Conservation (phyloP, 2,888 invertebrate species). For the Drosophila fungiperda region DNA sequence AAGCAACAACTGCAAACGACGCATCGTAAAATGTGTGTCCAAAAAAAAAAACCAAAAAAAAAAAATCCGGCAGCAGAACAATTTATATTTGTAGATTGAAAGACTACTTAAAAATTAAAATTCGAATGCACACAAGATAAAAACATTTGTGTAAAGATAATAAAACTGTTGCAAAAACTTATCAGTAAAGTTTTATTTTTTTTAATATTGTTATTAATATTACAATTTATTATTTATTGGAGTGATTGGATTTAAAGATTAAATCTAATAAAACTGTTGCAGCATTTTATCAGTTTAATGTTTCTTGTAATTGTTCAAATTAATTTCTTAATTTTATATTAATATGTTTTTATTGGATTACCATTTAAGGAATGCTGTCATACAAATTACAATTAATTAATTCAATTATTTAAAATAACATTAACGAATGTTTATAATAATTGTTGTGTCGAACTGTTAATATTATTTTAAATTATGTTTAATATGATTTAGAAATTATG, state of each 20-base stretch:
- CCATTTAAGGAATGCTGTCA: not conserved
- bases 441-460: not conserved
- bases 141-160: not conserved
- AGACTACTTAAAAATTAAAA: not conserved
- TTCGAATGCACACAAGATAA: not conserved
- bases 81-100: not conserved
- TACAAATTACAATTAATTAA: not conserved
- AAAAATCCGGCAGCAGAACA: not conserved
- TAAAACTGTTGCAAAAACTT: not conserved
- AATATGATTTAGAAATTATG: not conserved
- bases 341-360: not conserved
- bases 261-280: no score
- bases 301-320: not conserved
- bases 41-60: constrained; percentile 11
- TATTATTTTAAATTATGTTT: not conserved
- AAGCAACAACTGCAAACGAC: constrained; percentile 34
- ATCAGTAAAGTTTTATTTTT: not conserved
- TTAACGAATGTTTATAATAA: not conserved
- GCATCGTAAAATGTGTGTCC: constrained; percentile 41
- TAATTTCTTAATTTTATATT: not conserved
- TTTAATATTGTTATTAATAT: not conserved
- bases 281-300: no score
- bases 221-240: no score
- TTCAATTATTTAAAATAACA: not conserved
- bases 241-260: not conserved